phyloP scores from a whole-genome alignment of 2,113 vertebrate genomes.

The Zosterops hypoxanthus region DNA sequence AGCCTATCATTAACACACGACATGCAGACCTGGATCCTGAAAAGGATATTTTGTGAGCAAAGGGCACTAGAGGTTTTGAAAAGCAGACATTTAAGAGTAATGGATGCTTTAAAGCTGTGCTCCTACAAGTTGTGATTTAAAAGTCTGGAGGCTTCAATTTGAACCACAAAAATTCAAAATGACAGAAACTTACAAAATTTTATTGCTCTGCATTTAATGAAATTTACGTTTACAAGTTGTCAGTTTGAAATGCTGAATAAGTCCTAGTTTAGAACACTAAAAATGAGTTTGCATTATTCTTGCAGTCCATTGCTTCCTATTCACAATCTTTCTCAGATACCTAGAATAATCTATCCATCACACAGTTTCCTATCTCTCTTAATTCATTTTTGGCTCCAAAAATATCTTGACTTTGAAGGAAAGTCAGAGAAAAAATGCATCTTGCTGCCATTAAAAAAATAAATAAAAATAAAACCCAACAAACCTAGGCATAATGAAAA shows the following conservation, averaged over 20 bases:
- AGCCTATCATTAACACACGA: slow-evolving; percentile 38
- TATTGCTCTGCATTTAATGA: slow-evolving; percentile 77
- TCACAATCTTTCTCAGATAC: slow-evolving; percentile 43
- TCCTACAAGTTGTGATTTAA: slow-evolving; percentile 73
- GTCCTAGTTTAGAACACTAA: slow-evolving; percentile 50
- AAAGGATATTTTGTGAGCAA: slow-evolving; percentile 59
- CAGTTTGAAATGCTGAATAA: slow-evolving; percentile 72
- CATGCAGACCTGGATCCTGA: slow-evolving; percentile 57
- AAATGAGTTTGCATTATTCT: slow-evolving; percentile 22
- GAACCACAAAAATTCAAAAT: slow-evolving; percentile 74
- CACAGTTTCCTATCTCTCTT: slow-evolving; percentile 49
- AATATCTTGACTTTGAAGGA: slow-evolving; percentile 42
- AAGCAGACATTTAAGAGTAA: slow-evolving; percentile 26
- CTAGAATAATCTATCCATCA: slow-evolving; percentile 59
- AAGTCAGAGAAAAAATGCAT: slow-evolving; percentile 64
- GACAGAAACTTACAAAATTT: slow-evolving; percentile 79
- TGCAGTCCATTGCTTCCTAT: slow-evolving; percentile 61
- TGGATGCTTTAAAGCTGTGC: slow-evolving; percentile 52
- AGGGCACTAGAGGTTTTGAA: slow-evolving; percentile 52
- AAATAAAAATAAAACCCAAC: neutral
- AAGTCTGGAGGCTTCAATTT: slow-evolving; percentile 68
- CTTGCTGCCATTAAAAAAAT: slow-evolving; percentile 1
- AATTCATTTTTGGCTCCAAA: slow-evolving; percentile 47
- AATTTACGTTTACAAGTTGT: slow-evolving; percentile 79
- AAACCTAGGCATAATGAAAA: slow-evolving; percentile 62